Conservation (phyloP, 1,140 invertebrate genomes). For the Drosophila baimaii region DNA sequence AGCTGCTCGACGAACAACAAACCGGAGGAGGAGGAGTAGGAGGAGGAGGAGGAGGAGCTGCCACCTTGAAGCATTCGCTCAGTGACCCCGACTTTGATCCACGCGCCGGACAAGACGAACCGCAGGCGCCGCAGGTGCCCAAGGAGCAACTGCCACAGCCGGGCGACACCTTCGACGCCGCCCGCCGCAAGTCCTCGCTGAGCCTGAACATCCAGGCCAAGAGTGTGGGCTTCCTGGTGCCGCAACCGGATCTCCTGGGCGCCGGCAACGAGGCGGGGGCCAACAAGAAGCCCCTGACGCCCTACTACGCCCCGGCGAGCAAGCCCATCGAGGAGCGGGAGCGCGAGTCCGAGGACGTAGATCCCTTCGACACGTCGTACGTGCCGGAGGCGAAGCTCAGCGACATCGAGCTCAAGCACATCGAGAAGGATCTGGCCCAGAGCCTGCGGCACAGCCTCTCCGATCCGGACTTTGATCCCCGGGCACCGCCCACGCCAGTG, state of each 20-base stretch:
- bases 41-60: slow-evolving; percentile 23
- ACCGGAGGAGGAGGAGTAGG: slow-evolving; percentile 44
- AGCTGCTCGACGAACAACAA: slow-evolving; percentile 86
- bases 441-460: slow-evolving; percentile 84
- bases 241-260: slow-evolving; percentile 84
- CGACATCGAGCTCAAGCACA: slow-evolving; percentile 89
- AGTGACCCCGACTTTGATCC: slow-evolving; percentile 92
- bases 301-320: slow-evolving; percentile 88
- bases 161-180: slow-evolving; percentile 52
- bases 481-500: slow-evolving; percentile 85
- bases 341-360: slow-evolving; percentile 84
- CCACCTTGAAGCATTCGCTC: slow-evolving; percentile 85
- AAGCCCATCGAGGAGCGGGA: slow-evolving; percentile 86
- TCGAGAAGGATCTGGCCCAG: slow-evolving; percentile 88
- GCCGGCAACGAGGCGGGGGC: slow-evolving; percentile 85
- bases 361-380: slow-evolving; percentile 94
- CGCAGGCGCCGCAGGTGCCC: neutral
- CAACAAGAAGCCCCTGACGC: slow-evolving; percentile 90
- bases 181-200: slow-evolving; percentile 77
- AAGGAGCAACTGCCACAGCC: slow-evolving; percentile 18
- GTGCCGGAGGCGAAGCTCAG: slow-evolving; percentile 88
- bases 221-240: slow-evolving; percentile 89
- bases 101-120: slow-evolving; percentile 84
- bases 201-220: slow-evolving; percentile 85
- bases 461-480: slow-evolving; percentile 87